phyloP scores from a whole-genome alignment of 2,113 vertebrate genomes.

The Phylloscopus trochiloides region DNA sequence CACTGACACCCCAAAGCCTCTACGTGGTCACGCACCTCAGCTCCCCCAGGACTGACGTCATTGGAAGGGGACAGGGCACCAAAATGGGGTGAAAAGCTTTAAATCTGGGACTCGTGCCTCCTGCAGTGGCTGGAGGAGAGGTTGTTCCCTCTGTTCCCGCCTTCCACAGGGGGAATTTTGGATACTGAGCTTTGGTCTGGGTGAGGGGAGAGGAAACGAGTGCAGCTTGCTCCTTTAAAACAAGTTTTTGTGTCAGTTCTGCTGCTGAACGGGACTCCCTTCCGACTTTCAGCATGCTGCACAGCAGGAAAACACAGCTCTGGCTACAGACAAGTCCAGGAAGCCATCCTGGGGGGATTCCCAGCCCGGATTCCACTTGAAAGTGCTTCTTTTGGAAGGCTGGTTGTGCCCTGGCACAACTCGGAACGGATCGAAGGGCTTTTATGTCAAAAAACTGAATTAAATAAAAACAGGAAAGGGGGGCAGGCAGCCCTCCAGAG shows the following conservation, averaged over 20 bases:
- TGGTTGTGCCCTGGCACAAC: rapidly evolving
- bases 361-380: background rate
- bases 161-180: background rate
- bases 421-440: rapidly evolving
- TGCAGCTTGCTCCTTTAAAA: background rate
- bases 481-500: background rate
- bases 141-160: background rate
- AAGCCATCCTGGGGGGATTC: background rate
- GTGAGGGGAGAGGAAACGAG: background rate
- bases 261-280: background rate
- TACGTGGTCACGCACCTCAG: background rate
- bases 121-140: background rate
- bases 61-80: background rate
- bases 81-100: background rate
- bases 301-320: background rate
- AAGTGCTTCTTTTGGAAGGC: background rate
- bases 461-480: background rate
- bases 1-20: background rate
- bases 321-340: rapidly evolving
- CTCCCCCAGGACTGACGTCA: background rate
- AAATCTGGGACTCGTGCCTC: background rate
- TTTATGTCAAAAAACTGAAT: background rate
- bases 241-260: rapidly evolving
- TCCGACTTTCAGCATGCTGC: rapidly evolving
- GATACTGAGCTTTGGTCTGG: background rate